Evolutionary conservation across 2,797 vertebrate genomes (phyloP), one percentile per base, ranked within the genome.

Genomic region (Bryconaethiops microstoma): DNA sequence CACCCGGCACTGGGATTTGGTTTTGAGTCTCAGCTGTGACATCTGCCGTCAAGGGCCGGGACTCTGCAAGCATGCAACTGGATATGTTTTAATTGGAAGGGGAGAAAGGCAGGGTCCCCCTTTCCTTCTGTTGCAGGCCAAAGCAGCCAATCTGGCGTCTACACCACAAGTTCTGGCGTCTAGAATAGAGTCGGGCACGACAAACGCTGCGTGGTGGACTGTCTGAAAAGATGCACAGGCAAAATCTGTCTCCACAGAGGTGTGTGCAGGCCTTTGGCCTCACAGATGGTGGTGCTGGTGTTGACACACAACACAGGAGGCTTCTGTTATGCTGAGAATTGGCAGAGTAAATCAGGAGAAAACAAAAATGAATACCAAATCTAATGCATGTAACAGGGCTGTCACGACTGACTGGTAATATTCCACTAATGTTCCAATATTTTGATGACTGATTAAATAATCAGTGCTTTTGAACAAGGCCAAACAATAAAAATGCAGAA

Each of bases 1-100:
- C 75, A 62, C 10, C 17, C 16, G 57, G 35, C 16, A 45, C 21
- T 65, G 29, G 45, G 73, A 60, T 39, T 40, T n/a, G 45, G 29
- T 40, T 68, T 52, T 25, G 72, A 63, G 68, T 60, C 55, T 74
- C 79, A 76, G 73, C 79, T 62, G 79, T 57, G 67, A 68, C 75
- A 73, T 73, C 57, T 72, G 68, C 74, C 65, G 67, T 57, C 74
- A 55, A 17, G 16, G 50, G 75, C 55, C 48, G 50, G 42, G 59
- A 23, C 48, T 19, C 35, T 14, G 25, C 42, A 62, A 63, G 39
- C 42, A 75, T 75, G 72, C 72, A 75, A 76, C 13, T 19, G 75
- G 74, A 73, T 65, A 68, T 25, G 62, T 74, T 73, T 77, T 65
- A 77, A 77, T 73, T 72, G 69, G 25, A 77, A 42, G 10, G 10